Conservation (phyloP, 2,888 invertebrate genomes). For the Stegophylla sp. region DNA sequence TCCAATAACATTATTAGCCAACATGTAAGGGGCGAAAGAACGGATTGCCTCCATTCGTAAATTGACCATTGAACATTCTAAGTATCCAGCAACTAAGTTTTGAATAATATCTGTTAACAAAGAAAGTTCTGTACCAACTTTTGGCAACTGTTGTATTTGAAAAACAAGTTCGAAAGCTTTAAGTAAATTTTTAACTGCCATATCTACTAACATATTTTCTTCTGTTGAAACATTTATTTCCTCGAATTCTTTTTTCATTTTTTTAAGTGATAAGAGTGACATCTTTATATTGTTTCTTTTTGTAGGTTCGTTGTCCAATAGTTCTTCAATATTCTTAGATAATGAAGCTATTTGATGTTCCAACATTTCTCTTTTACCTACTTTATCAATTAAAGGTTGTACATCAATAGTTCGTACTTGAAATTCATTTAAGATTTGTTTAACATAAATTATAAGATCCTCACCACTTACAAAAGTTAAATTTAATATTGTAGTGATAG, state of each 20-base stretch:
- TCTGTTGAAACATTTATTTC: neutral
- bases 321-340: neutral
- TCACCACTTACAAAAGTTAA: constrained; percentile 18
- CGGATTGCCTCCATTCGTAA: constrained; percentile 41
- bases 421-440: constrained; percentile 42
- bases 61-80: constrained; percentile 25
- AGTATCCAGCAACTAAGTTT: constrained; percentile 33
- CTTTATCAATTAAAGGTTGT: constrained; percentile 20
- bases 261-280: neutral
- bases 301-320: neutral
- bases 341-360: neutral
- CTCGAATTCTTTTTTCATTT: neutral
- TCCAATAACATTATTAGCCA: neutral
- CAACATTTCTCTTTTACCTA: constrained; percentile 8
- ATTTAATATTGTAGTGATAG: neutral
- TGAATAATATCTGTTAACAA: constrained; percentile 53
- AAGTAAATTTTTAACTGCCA: constrained; percentile 8
- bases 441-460: constrained; percentile 33
- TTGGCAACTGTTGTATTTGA: constrained; percentile 35
- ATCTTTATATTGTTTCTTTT: neutral
- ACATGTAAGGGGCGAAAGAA: constrained; percentile 13
- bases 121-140: constrained; percentile 23
- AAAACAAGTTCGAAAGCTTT: constrained; percentile 39
- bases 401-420: constrained; percentile 18
- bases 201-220: neutral